A percentile compares a stretch with the other conserved stretches of the same genome.
Conservation (phyloP, 2,888 invertebrate species). For the Tryphoninae sp. region DNA sequence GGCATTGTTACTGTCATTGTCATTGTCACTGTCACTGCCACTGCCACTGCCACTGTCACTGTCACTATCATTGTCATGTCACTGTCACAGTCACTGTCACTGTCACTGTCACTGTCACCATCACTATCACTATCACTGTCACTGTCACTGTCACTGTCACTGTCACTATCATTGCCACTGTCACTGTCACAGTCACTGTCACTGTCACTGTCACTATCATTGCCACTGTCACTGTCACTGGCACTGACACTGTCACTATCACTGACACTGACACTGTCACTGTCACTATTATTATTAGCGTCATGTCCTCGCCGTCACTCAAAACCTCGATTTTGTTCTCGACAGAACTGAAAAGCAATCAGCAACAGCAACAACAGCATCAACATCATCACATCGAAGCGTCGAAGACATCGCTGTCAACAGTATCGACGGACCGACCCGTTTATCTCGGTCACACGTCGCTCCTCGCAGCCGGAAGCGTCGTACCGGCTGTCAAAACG, state of each 20-base stretch:
- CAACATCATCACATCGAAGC: constrained; percentile 77
- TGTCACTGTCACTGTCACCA: neutral
- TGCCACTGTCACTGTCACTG: neutral
- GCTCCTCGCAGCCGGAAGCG: constrained; percentile 81
- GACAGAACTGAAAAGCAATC: constrained; percentile 55
- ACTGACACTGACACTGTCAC: neutral
- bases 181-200: neutral
- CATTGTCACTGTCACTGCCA: neutral
- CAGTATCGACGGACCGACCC: constrained; percentile 75
- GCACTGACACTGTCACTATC: neutral
- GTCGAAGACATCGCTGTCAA: constrained; percentile 73
- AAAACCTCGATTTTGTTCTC: neutral
- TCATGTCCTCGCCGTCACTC: neutral
- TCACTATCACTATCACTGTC: neutral
- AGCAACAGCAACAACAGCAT: constrained; percentile 69
- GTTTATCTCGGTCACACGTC: constrained; percentile 84
- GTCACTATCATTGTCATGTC: neutral
- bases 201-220: neutral
- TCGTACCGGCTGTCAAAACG: constrained; percentile 78
- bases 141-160: neutral
- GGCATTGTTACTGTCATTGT: neutral
- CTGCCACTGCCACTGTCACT: neutral
- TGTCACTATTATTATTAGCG: neutral
- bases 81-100: neutral
- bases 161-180: neutral